phyloP scores from a whole-genome alignment of 2,888 invertebrate genomes.

The Eutolmus rufibarbis region DNA sequence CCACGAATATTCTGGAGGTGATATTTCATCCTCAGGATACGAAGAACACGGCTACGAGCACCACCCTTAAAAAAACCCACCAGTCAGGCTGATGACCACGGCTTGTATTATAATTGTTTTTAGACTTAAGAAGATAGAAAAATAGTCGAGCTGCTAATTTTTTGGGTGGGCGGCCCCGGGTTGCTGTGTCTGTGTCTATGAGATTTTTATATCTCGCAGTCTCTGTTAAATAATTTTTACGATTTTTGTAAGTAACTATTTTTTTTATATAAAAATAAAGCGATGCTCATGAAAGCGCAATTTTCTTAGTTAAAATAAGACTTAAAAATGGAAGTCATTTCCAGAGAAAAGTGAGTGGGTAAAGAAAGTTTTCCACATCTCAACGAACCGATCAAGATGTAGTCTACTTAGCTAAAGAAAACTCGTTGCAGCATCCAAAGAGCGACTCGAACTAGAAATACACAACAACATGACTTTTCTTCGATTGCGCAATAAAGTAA shows the following conservation, averaged over 20 bases:
- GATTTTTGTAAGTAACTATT: constrained; percentile 9
- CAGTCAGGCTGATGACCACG: not conserved
- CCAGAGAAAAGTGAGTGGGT: not conserved
- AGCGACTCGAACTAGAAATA: not conserved
- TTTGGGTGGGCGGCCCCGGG: not conserved
- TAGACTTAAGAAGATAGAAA: not conserved
- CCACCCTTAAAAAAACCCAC: constrained; percentile 52
- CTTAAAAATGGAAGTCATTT: not conserved
- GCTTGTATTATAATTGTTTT: constrained; percentile 19
- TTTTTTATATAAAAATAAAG: constrained; percentile 40
- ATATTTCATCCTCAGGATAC: constrained; percentile 50
- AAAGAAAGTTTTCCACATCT: not conserved
- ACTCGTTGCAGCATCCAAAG: not conserved
- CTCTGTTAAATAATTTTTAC: constrained; percentile 23
- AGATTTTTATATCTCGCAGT: constrained; percentile 42
- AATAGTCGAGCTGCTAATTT: not conserved
- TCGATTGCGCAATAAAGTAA: not conserved
- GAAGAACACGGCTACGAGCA: constrained; percentile 52
- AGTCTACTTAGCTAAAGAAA: not conserved
- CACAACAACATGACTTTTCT: not conserved
- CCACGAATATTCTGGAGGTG: constrained; percentile 47
- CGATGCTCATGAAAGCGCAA: not conserved
- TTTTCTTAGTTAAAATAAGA: not conserved
- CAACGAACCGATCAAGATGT: not conserved
- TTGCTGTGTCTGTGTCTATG: constrained; percentile 38